Base-by-base conservation (phyloP, 2,797 vertebrate genomes). In the Liparis tanakae region DNA sequence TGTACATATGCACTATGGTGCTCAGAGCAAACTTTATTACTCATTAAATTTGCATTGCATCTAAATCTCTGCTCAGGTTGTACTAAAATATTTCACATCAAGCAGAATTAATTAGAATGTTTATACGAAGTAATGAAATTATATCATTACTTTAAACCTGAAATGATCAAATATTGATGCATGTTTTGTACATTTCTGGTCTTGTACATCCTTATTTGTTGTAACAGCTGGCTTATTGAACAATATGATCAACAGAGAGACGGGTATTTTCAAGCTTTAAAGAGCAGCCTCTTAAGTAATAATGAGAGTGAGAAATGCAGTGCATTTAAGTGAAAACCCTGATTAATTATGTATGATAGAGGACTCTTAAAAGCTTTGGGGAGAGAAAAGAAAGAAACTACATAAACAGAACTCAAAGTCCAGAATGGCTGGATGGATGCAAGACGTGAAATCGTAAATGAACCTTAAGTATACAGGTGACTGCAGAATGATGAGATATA, bases 301-400 rank as follows among this genome's bases (percentile, higher is more conserved):
- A 92, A 93, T 92, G 90, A 91, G 91, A 88, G 81, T 86, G 88
- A 90, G 84, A 92, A 93, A 94, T 90, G 89, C 83, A 84, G 90
- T 86, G 85, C 87, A 88, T 93, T 92, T 92, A 91, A 91, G 93
- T 92, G 90, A 93, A 93, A 93, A 90, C 76, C 70, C 59, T 64
- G 79, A 93, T 95, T 88, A 94, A 94, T 94, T 92, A 94, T 94
- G 89, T 90, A 94, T 94, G 93, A 91, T 89, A 91, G 89, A 92
- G 78, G 87, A 91, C 92, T 93, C 92, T 92, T 91, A 92, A 93
- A 94, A 93, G 93, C 91, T 92, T 93, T 87, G 81, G 83, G 85
- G 85, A 80, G 80, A 74, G 88, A 90, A 91, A 82, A 85, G 79
- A 85, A 91, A 90, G 86, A 92, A 94, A 89, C 87, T 89, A 88